Base-by-base conservation (phyloP, 2,113 vertebrate species). In the Galemys pyrenaicus region DNA sequence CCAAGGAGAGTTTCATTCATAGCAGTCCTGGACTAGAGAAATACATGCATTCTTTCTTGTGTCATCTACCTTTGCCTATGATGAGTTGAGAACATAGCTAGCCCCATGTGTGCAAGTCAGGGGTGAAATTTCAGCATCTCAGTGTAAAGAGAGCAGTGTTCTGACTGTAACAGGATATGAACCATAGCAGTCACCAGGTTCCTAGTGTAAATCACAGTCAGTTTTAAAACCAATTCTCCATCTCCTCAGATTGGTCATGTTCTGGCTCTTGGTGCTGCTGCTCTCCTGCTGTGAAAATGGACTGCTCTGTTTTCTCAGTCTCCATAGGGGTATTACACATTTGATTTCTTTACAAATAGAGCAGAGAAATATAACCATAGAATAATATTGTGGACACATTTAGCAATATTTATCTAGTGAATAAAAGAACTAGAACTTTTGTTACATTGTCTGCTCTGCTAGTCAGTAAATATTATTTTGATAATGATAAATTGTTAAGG, bases 301-400 rank as follows among this genome's bases (percentile, higher is more conserved):
- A 81, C 94, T 58, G 5, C 70, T 70, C 22, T 79, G 0, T 41
- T 96, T 97, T 90, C 26, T 41, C 51, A n/a, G 8, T 0, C 39
- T 92, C 94, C 30, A 2, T 44, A 79, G 91, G 82, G 81, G 67
- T 22, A 30, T 87, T 5, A 62, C 49, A 82, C 58, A 20, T 92
- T 87, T 77, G 89, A 5, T 89, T 97, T 95, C 94, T 96, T 95
- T 56, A 84, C 91, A 96, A 97, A 95, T 80, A 96, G 60, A 97
- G 35, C 46, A 30, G 75, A 80, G 94, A 94, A 74, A 8, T 37
- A 71, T 20, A 79, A 39, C 77, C 93, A 35, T 54, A 87, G 84
- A 94, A 93, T 60, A 96, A 92, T 79, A 92, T 1, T 73, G n/a
- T 12, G 16, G 64, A 94, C 70, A 81, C 35, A 49, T 87, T 88